Base-by-base conservation (phyloP, 2,113 vertebrate species). In the Camelus bactrianus region DNA sequence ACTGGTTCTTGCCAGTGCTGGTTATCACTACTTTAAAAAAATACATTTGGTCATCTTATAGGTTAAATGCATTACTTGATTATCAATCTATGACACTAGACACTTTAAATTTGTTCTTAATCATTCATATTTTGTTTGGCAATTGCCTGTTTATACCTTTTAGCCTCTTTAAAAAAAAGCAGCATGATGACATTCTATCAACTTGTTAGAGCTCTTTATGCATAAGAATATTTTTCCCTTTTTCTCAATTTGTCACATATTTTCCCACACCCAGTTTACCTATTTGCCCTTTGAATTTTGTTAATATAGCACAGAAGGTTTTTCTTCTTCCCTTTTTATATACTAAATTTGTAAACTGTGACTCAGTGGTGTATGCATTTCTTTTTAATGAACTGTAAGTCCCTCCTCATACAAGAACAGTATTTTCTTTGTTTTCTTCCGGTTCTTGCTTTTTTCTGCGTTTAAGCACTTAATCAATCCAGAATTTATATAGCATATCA, bases 1-100 rank as follows among this genome's bases (percentile, higher is more conserved):
- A 11, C 4, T 54, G 8, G 13, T 70, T 30, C 48, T 88, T 90
- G 52, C 20, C 70, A 56, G 5, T 1, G 14, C 75, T 60, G 46
- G 32, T 87, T 52, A 94, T n/a, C 67, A 48, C 3, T 52, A 69
- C 67, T 81, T 56, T 79, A 80, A 94, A 82, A 70, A 85, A 5
- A 56, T 32, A 22, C 4, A 58, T 65, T 93, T 50, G 13, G 56
- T 54, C 20, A 84, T 30, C 8, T n/a, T 60, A 72, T 15, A 75
- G 46, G 69, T 87, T 90, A 85, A 94, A 79, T 54, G 19, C 13
- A 91, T 62, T 86, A 94, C 81, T 92, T 91, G 52, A 89, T 77
- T 65, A 77, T 87, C 30, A 75, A 83, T 50, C 30, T 80, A 83
- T 50, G 62, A 84, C 58, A 88, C 0, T 62, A 22, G 42, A 38